phyloP scores from a whole-genome alignment of 2,113 vertebrate genomes.

The Azemiops feae region DNA sequence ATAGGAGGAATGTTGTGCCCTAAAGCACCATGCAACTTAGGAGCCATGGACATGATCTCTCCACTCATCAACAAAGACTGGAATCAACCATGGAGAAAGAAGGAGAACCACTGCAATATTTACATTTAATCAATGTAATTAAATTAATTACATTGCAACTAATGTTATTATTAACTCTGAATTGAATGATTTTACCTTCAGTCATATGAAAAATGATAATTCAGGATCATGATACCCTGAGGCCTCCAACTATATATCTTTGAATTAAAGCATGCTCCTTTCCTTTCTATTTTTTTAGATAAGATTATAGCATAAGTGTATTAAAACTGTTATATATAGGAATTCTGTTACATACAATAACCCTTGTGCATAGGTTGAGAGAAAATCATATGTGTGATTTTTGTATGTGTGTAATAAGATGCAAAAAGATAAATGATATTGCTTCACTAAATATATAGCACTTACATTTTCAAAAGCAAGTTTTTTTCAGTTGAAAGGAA shows the following conservation, averaged over 20 bases:
- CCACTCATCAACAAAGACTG: background rate
- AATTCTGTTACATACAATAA: background rate
- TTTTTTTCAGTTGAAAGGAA: slow-evolving; percentile 17
- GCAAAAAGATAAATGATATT: slow-evolving; percentile 13
- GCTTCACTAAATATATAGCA: slow-evolving; percentile 24
- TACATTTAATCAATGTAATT: background rate
- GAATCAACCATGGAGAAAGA: background rate
- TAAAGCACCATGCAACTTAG: background rate
- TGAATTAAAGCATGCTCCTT: background rate
- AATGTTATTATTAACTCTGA: background rate
- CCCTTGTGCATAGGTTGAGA: background rate
- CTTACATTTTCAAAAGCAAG: slow-evolving; percentile 34
- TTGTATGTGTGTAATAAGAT: background rate
- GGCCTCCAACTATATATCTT: background rate
- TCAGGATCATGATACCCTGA: background rate
- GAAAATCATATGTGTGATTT: background rate
- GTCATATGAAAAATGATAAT: background rate
- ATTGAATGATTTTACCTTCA: background rate
- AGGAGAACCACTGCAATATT: background rate
- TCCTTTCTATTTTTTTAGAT: background rate
- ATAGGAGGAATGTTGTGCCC: background rate
- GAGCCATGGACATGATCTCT: background rate
- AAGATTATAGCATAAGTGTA: background rate
- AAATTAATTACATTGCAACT: background rate
- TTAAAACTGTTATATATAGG: background rate